Evolutionary conservation across 2,113 vertebrate genomes (phyloP).

Genomic region (Phocoena sinus): DNA sequence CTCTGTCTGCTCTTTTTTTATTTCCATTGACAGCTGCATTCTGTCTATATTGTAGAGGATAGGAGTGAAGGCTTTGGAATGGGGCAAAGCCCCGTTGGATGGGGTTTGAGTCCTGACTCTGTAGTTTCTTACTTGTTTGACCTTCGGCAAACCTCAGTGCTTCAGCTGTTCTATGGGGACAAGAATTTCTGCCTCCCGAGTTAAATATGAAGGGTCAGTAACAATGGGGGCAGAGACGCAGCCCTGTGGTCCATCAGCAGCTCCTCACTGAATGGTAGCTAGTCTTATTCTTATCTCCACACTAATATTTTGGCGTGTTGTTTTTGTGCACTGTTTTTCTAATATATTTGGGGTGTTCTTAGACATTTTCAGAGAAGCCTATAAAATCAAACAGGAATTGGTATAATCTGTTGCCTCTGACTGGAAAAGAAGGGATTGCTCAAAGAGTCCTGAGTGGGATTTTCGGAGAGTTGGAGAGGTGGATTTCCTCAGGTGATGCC

Average conservation of each 20-base stretch:
- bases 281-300: neutral
- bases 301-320: neutral
- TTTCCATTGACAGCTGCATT: neutral
- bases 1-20: neutral
- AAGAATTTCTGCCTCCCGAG: neutral
- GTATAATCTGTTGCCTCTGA: neutral
- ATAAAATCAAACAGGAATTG: neutral
- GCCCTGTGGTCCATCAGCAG: accelerated
- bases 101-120: neutral
- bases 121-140: neutral
- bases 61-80: neutral
- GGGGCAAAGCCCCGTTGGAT: neutral
- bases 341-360: neutral
- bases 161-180: neutral
- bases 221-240: neutral
- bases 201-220: neutral
- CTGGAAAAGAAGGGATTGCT: neutral
- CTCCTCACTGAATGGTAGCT: neutral
- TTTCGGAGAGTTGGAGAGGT: neutral
- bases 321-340: neutral
- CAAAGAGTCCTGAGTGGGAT: neutral
- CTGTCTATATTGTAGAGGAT: neutral
- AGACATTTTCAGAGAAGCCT: neutral
- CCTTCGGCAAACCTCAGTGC: neutral
- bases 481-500: neutral